Evolutionary conservation across 2,797 vertebrate genomes (phyloP).

Genomic region (Mionectes olivaceus): DNA sequence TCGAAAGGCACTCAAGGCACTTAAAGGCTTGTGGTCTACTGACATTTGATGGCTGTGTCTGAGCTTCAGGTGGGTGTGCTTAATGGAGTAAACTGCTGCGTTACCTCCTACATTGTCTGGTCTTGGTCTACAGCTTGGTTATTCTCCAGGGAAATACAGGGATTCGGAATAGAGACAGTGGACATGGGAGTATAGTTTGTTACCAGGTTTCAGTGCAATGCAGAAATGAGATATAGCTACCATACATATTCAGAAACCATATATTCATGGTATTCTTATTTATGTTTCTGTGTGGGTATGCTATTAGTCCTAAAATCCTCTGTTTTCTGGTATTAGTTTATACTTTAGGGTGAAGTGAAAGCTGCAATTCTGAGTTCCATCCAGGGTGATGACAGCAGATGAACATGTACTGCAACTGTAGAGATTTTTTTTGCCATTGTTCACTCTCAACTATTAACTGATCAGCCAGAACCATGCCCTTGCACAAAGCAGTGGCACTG

Average conservation of each 20-base stretch:
- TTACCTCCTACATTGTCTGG: not conserved
- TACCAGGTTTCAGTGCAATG: not conserved
- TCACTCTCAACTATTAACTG: not conserved
- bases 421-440: not conserved
- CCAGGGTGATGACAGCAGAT: not conserved
- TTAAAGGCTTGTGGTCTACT: not conserved
- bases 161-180: not conserved
- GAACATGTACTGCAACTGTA: not conserved
- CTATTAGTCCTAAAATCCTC: not conserved
- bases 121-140: not conserved
- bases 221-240: not conserved
- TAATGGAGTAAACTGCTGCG: not conserved
- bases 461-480: not conserved
- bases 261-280: not conserved
- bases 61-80: not conserved
- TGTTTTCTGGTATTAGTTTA: slow-evolving; percentile 32
- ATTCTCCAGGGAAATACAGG: not conserved
- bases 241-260: not conserved
- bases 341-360: not conserved
- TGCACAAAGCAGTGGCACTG: slow-evolving; percentile 25
- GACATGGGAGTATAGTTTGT: not conserved
- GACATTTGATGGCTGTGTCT: not conserved
- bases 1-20: not conserved
- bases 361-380: not conserved
- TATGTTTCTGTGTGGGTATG: not conserved